Conservation (phyloP, 2,113 vertebrate species). For the Centropus bengalensis region DNA sequence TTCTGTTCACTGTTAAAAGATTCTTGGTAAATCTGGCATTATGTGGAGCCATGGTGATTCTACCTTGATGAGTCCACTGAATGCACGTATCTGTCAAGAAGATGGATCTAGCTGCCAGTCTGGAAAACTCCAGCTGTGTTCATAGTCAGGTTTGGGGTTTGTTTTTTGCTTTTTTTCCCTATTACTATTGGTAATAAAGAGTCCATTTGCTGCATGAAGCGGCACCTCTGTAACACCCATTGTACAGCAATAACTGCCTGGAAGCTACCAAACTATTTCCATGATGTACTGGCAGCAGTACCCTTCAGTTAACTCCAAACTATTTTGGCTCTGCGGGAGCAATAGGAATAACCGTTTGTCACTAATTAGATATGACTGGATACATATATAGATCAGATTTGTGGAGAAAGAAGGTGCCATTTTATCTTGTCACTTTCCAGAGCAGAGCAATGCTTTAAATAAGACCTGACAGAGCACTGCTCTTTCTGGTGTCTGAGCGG, state of each 20-base stretch:
- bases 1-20: not conserved
- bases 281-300: not conserved
- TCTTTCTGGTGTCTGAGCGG: not conserved
- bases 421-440: not conserved
- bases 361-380: not conserved
- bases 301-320: not conserved
- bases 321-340: not conserved
- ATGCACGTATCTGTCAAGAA: not conserved
- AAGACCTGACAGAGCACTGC: not conserved
- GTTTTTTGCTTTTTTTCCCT: not conserved
- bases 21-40: not conserved
- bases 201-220: not conserved
- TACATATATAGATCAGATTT: not conserved
- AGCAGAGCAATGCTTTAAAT: not conserved
- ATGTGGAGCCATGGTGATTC: not conserved
- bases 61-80: not conserved
- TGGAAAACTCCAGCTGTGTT: not conserved
- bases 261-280: not conserved
- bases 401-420: constrained; percentile 19
- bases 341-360: not conserved
- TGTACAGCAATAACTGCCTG: not conserved
- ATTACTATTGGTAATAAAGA: not conserved
- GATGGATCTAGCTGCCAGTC: not conserved
- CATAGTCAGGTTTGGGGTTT: not conserved
- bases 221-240: not conserved